phyloP scores from a whole-genome alignment of 1,140 invertebrate genomes.

The Ptiloglossa arizonensis region DNA sequence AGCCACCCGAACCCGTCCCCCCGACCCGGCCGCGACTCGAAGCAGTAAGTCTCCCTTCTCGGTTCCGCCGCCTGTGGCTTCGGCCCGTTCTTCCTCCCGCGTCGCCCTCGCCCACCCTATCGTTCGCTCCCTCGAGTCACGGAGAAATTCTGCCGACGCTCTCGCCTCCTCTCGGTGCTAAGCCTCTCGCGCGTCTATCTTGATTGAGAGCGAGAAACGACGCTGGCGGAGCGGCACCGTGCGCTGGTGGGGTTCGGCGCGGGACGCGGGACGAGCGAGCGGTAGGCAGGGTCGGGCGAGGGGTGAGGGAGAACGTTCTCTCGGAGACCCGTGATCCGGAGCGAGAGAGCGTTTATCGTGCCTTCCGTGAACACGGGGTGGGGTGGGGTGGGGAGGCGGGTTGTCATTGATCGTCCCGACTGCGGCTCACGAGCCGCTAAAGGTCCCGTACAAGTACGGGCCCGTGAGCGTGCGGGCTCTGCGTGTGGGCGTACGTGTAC shows the following conservation, averaged over 20 bases:
- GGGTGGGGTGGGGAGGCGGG: slow-evolving; percentile 54
- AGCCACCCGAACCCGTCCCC: slow-evolving; percentile 6
- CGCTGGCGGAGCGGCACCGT: slow-evolving; percentile 35
- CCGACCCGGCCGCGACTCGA: slow-evolving; percentile 49
- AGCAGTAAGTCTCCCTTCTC: slow-evolving; percentile 66
- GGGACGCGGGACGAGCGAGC: background rate
- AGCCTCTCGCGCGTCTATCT: slow-evolving; percentile 80
- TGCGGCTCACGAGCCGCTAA: slow-evolving; percentile 78
- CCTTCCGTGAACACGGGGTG: slow-evolving; percentile 55
- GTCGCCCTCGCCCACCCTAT: slow-evolving; percentile 68
- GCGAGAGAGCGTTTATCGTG: slow-evolving; percentile 63
- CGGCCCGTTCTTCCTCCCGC: slow-evolving; percentile 49
- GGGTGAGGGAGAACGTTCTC: slow-evolving; percentile 50
- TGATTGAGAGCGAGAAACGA: slow-evolving; percentile 77
- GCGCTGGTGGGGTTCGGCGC: background rate
- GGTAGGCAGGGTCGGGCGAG: background rate
- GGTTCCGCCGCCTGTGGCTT: slow-evolving; percentile 66
- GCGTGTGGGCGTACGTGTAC: slow-evolving; percentile 47
- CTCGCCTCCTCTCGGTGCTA: slow-evolving; percentile 76
- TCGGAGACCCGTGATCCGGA: slow-evolving; percentile 50
- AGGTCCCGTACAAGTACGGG: slow-evolving; percentile 81
- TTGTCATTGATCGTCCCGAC: slow-evolving; percentile 82
- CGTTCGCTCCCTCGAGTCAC: slow-evolving; percentile 65
- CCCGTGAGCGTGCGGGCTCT: slow-evolving; percentile 68
- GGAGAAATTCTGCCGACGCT: slow-evolving; percentile 76